Conservation (phyloP, 2,113 vertebrate genomes). For the Apistogramma diplotaenia region DNA sequence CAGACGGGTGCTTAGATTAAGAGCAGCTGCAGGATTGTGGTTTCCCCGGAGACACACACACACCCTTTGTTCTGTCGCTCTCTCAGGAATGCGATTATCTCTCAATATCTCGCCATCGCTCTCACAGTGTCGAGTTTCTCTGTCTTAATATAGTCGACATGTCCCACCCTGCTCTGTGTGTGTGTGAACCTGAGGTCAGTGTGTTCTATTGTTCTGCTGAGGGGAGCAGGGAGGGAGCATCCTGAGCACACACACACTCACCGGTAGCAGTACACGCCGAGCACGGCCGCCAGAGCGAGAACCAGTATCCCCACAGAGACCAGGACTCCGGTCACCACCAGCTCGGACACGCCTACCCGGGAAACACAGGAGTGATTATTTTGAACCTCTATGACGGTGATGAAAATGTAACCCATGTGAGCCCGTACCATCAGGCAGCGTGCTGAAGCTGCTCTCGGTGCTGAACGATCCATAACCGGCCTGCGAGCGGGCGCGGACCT, state of each 20-base stretch:
- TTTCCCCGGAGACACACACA: neutral
- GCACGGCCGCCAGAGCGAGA: constrained; percentile 60
- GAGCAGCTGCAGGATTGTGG: constrained; percentile 14
- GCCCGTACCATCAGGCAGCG: constrained; percentile 75
- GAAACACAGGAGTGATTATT: neutral
- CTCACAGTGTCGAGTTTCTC: constrained; percentile 44
- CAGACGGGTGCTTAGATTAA: neutral
- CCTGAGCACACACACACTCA: constrained; percentile 41
- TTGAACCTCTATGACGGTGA: neutral
- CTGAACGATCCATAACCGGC: constrained; percentile 83
- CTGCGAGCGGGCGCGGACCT: constrained; percentile 81
- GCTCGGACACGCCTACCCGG: constrained; percentile 52
- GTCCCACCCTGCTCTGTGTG: constrained; percentile 36
- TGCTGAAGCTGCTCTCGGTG: constrained; percentile 68
- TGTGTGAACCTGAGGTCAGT: constrained; percentile 17
- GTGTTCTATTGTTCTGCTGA: constrained; percentile 35
- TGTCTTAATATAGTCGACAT: constrained; percentile 39
- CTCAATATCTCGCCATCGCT: constrained; percentile 11
- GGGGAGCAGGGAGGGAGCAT: constrained; percentile 35
- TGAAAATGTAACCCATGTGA: fast-evolving
- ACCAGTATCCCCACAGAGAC: constrained; percentile 75
- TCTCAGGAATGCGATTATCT: constrained; percentile 47
- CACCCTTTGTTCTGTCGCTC: neutral
- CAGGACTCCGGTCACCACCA: constrained; percentile 73
- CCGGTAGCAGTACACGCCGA: constrained; percentile 75